Conservation (phyloP, 2,888 invertebrate genomes). For the Drosophila atripex region DNA sequence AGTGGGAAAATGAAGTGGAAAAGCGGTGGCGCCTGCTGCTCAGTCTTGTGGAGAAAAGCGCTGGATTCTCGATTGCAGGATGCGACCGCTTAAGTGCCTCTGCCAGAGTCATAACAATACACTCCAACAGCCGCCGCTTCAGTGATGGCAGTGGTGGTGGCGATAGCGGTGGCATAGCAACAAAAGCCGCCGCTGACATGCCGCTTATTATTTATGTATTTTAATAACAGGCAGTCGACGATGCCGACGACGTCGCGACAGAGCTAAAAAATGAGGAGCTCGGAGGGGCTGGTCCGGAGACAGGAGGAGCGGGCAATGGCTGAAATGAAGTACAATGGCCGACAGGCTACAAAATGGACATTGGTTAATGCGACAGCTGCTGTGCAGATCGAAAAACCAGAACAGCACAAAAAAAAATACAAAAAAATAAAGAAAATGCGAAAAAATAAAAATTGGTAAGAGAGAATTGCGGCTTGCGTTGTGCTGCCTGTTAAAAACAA, state of each 20-base stretch:
- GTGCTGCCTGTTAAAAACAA: conserved; percentile 56
- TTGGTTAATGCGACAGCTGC: conserved; percentile 80
- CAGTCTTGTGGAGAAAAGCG: conserved; percentile 35
- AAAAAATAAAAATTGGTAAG: background rate
- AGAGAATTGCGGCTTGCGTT: conserved; percentile 39
- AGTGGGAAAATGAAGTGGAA: conserved; percentile 1
- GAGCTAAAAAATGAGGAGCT: conserved; percentile 21
- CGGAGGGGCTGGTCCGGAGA: background rate
- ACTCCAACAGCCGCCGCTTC: conserved; percentile 50
- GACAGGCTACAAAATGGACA: conserved; percentile 75
- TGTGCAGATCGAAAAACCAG: conserved; percentile 53
- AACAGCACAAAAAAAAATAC: conserved; percentile 4
- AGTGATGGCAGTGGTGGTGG: background rate
- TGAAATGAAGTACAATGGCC: conserved; percentile 67
- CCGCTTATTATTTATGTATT: conserved; percentile 80
- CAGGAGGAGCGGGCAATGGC: background rate
- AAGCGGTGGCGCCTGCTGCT: conserved; percentile 51
- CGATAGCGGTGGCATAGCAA: conserved; percentile 40
- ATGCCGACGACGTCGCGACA: conserved; percentile 62
- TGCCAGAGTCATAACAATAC: conserved; percentile 74
- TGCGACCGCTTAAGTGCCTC: conserved; percentile 80
- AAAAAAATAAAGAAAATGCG: conserved; percentile 7
- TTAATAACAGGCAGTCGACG: conserved; percentile 75
- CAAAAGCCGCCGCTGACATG: conserved; percentile 81
- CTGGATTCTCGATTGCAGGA: conserved; percentile 45